Conservation (phyloP, 2,113 vertebrate genomes). For the Toxotes jaculatrix region DNA sequence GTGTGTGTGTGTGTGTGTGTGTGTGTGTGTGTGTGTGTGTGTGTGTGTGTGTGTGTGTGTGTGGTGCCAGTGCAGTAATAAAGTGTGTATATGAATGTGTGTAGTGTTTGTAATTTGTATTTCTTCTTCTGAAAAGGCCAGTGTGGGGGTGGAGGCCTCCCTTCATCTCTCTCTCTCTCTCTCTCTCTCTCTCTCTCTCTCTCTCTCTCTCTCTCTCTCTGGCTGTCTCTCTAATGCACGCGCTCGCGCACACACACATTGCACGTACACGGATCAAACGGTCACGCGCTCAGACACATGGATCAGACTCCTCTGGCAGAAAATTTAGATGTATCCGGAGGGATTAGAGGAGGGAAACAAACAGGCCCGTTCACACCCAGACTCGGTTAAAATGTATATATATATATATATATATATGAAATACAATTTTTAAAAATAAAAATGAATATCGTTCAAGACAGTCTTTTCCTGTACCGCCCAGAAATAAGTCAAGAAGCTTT, state of each 20-base stretch:
- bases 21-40: constrained; percentile 38
- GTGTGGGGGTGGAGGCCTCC: not conserved
- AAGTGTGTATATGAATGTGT: constrained; percentile 10
- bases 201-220: not conserved
- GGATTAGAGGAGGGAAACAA: constrained; percentile 38
- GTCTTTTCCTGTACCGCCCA: constrained; percentile 21
- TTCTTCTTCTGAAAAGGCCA: constrained; percentile 43
- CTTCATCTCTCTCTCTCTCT: not conserved
- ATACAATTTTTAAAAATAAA: not conserved
- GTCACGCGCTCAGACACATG: constrained; percentile 28
- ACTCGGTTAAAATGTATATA: not conserved
- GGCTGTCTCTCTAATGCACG: not conserved
- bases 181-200: not conserved
- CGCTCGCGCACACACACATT: not conserved
- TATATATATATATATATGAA: not conserved
- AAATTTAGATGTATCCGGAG: constrained; percentile 52
- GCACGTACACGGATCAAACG: not conserved
- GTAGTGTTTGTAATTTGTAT: constrained; percentile 34
- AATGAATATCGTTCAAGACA: constrained; percentile 39
- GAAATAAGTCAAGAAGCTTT: constrained; percentile 35
- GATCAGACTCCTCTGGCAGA: constrained; percentile 38
- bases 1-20: constrained; percentile 39
- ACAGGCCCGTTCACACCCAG: constrained; percentile 16
- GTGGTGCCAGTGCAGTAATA: constrained; percentile 18
- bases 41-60: constrained; percentile 37